These are phyloP conservation scores for Drosophila nr. perissopoda DNA, from an alignment of 2,888 invertebrate species.

Conservation along the genomic window DNA sequence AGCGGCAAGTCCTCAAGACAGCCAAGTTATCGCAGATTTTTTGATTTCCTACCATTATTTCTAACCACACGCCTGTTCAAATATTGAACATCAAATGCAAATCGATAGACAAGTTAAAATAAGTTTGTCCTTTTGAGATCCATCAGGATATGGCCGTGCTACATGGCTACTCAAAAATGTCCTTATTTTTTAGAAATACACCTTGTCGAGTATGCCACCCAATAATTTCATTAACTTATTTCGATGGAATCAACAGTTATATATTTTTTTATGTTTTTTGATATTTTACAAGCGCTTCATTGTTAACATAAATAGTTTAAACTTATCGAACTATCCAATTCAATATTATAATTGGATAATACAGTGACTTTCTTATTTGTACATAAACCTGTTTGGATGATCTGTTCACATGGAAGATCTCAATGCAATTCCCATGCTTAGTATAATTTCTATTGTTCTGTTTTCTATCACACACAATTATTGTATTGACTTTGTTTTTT, in stretches of 20 bases:
- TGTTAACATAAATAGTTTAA: slow-evolving; percentile 69
- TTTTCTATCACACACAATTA: slow-evolving; percentile 65
- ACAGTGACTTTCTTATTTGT: slow-evolving; percentile 61
- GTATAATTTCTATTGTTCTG: slow-evolving; percentile 59
- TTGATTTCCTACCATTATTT: neutral
- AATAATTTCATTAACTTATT: neutral
- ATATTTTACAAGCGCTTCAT: slow-evolving; percentile 61
- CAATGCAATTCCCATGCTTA: slow-evolving; percentile 39
- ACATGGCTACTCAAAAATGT: neutral
- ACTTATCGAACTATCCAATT: slow-evolving; percentile 32
- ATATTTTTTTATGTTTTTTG: slow-evolving; percentile 18
- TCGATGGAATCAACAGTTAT: slow-evolving; percentile 34
- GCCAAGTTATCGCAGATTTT: neutral
- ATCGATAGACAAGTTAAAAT: neutral
- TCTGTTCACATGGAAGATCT: slow-evolving; percentile 63
- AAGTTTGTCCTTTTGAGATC: neutral
- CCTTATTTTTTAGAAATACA: neutral
- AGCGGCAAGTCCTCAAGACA: neutral
- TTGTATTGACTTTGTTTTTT: slow-evolving; percentile 18
- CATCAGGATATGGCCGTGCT: neutral
- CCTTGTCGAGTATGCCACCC: neutral
- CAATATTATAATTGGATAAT: slow-evolving; percentile 26
- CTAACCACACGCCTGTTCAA: neutral
- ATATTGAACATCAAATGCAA: neutral
- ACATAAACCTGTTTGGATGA: slow-evolving; percentile 62